A percentile compares a stretch with the other conserved stretches of the same genome.
Evolutionary conservation across 2,113 vertebrate species (phyloP).

Genomic region (Bagarius yarrelli): DNA sequence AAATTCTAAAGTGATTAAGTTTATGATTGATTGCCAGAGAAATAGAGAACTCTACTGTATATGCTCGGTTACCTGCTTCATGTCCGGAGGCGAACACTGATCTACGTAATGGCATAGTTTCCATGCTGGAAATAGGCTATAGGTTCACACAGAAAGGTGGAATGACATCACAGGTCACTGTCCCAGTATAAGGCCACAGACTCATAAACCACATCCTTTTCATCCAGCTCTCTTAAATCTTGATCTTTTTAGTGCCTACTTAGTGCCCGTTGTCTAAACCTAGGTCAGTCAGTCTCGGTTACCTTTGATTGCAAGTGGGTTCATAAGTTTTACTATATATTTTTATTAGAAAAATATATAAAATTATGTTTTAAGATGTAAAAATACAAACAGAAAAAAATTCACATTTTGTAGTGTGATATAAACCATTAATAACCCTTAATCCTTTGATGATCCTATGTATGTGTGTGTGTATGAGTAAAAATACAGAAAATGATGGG

Average conservation of each 20-base stretch:
- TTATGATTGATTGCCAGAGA: constrained; percentile 51
- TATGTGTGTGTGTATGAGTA: too few relatives aligned
- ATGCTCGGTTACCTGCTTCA: constrained; percentile 28
- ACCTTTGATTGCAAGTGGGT: not conserved
- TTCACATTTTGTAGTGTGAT: too few relatives aligned
- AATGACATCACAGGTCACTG: constrained; percentile 41
- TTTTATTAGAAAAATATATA: too few relatives aligned
- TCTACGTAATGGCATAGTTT: constrained; percentile 56
- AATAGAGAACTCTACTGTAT: constrained; percentile 40
- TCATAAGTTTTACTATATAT: too few relatives aligned
- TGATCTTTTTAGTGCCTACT: not conserved
- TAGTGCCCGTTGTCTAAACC: not conserved
- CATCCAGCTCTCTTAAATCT: constrained; percentile 47
- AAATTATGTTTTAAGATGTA: too few relatives aligned
- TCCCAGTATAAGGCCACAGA: constrained; percentile 50
- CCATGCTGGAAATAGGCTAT: constrained; percentile 60
- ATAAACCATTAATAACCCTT: too few relatives aligned
- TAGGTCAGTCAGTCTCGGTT: not conserved
- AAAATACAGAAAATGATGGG: too few relatives aligned
- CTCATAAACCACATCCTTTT: constrained; percentile 46
- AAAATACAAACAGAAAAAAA: too few relatives aligned
- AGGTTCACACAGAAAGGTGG: constrained; percentile 55
- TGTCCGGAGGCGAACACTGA: constrained; percentile 34
- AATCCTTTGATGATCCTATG: too few relatives aligned
- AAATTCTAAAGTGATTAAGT: constrained; percentile 53